Base-by-base conservation (phyloP, 1,140 invertebrate genomes). In the Bombus sibiricus region DNA sequence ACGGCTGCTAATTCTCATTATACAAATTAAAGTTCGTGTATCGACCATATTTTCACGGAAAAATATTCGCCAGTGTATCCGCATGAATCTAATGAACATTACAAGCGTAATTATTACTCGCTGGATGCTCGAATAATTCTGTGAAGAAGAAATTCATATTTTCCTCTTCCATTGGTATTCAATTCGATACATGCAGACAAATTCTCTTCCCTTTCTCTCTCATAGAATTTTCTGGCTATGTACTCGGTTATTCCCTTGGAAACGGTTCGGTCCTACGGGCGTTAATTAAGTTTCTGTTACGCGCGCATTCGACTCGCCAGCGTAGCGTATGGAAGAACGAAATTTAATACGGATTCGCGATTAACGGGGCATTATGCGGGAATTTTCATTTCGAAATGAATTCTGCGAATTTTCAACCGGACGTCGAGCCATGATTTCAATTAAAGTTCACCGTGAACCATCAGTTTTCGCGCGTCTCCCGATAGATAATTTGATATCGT, bases 341-440 rank as follows among this genome's bases (percentile, higher is more conserved):
- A 84, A 72, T 84, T 47, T 59, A 41, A 71, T 72, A 72, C 62
- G 39, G 76, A 72, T n/a, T 72, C 68, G 28, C 77, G 68, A 78
- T 78, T 69, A 78, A 78, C 53, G 68, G 41, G 57, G 28, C 68
- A 64, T 85, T 80, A 64, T 59, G 39, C 32, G 47, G 13, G 32
- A 72, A 57, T 68, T 86, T 75, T 43, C 59, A n/a, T 47, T 66
- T 47, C 59, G 57, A 59, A 75, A 68, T 86, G 77, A 80, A 80
- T 72, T 64, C 41, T 32, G 57, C 41, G 68, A 80, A 53, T 72
- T 85, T 78, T 79, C 47, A 8, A 28, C 37, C 15, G n/a, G n/a
- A 28, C 47, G 28, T 41, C 22, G 3, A 57, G 53, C 39, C 8
- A 12, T 8, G 39, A 64, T 28, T 80, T 80, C 80, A 85, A 85